Percentiles rank a stretch among this genome's conserved stretches.
phyloP scores from a whole-genome alignment of 2,888 invertebrate species.

The Sisyra nigra region DNA sequence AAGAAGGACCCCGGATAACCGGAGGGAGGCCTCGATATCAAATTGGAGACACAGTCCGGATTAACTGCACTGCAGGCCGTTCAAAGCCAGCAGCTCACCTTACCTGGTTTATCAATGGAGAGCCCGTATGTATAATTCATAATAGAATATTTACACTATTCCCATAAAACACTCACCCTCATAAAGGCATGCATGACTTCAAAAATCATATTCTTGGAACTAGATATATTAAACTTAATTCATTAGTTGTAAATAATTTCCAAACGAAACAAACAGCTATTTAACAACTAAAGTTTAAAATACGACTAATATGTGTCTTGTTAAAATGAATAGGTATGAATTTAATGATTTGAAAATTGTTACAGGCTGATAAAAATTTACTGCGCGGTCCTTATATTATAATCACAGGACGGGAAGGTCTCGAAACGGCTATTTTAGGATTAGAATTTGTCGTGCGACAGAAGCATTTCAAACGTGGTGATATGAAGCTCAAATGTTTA shows the following conservation, averaged over 20 bases:
- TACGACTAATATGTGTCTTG: too few species aligned
- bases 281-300: too few species aligned
- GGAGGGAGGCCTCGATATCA: slow-evolving; percentile 70
- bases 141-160: background rate
- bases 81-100: slow-evolving; percentile 71
- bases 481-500: slow-evolving; percentile 77
- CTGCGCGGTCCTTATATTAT: slow-evolving; percentile 34
- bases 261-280: too few species aligned
- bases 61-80: slow-evolving; percentile 73
- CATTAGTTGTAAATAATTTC: too few species aligned
- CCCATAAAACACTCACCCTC: too few species aligned
- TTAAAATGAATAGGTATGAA: background rate
- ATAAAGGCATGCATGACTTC: too few species aligned
- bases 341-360: background rate
- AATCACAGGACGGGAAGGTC: slow-evolving; percentile 41
- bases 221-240: background rate
- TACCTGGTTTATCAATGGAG: slow-evolving; percentile 77
- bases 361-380: slow-evolving; percentile 32
- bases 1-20: slow-evolving; percentile 64
- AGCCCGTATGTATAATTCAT: slow-evolving; percentile 33
- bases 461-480: slow-evolving; percentile 69
- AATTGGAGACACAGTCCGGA: slow-evolving; percentile 62
- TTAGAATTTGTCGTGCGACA: slow-evolving; percentile 66
- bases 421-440: slow-evolving; percentile 61
- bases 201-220: too few species aligned